phyloP scores from a whole-genome alignment of 2,113 vertebrate species.

The Cettia cetti region DNA sequence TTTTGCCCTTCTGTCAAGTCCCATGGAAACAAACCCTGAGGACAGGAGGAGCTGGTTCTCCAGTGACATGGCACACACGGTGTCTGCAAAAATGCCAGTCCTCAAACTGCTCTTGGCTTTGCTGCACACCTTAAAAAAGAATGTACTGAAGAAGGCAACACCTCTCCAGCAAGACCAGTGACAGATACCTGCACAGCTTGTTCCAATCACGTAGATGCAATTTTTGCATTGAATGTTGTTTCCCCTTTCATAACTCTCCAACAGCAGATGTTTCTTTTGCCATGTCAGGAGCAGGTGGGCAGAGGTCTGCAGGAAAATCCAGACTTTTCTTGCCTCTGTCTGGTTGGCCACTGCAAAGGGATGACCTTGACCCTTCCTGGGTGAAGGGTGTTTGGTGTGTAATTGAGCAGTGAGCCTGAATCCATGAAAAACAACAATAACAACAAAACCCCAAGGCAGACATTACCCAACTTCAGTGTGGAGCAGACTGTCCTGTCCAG shows the following conservation, averaged over 20 bases:
- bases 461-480: background rate
- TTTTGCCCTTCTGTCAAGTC: background rate
- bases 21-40: background rate
- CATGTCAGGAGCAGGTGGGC: background rate
- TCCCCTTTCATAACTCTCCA: background rate
- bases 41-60: fast-evolving
- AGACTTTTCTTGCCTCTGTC: background rate
- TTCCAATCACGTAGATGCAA: background rate
- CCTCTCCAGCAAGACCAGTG: background rate
- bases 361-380: background rate
- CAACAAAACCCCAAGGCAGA: background rate
- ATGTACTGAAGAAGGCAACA: background rate
- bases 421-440: background rate
- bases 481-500: background rate
- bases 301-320: background rate
- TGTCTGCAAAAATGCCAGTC: background rate
- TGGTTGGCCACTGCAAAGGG: background rate
- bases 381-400: background rate
- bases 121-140: background rate
- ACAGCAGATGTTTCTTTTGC: background rate
- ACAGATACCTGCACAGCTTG: background rate
- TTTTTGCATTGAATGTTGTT: background rate
- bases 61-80: fast-evolving
- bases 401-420: background rate
- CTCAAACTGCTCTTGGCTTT: background rate